Evolutionary conservation across 2,113 vertebrate genomes (phyloP).

Genomic region (Carassius carassius): DNA sequence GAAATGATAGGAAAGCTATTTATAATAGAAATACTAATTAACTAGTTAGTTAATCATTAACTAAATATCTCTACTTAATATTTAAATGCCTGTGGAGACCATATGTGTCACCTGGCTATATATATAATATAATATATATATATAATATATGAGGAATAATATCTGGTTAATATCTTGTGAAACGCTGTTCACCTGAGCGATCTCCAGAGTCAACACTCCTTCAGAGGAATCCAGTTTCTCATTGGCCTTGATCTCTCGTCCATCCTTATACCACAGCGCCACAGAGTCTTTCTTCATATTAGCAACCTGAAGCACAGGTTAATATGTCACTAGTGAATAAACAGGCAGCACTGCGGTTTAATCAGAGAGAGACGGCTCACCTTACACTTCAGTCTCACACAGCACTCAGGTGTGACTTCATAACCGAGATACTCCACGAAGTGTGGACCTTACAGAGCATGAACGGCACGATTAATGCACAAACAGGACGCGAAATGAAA

Average conservation of each 20-base stretch:
- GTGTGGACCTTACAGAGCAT: conserved; percentile 85
- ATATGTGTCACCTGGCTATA: no score
- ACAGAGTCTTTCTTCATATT: conserved; percentile 97
- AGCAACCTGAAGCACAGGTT: conserved; percentile 80
- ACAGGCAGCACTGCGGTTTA: not conserved
- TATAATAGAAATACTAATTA: no score
- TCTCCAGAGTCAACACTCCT: conserved; percentile 92
- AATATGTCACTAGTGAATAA: not conserved
- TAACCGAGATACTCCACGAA: conserved; percentile 94
- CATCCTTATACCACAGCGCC: conserved; percentile 95
- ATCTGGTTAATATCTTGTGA: no score
- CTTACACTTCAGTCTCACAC: conserved; percentile 94
- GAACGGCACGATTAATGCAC: not conserved
- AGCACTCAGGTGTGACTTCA: conserved; percentile 93
- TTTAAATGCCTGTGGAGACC: no score
- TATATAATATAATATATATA: no score
- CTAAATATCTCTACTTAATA: no score
- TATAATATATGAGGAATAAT: no score
- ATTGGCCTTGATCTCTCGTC: conserved; percentile 89
- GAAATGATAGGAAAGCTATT: no score
- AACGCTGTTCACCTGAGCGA: conserved; percentile 83
- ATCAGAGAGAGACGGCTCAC: conserved; percentile 71
- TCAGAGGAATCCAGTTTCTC: conserved; percentile 93
- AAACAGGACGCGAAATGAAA: no score
- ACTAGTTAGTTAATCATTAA: no score